Evolutionary conservation across 2,888 invertebrate species (phyloP).

Genomic region (Agonopterix alstromeriana): DNA sequence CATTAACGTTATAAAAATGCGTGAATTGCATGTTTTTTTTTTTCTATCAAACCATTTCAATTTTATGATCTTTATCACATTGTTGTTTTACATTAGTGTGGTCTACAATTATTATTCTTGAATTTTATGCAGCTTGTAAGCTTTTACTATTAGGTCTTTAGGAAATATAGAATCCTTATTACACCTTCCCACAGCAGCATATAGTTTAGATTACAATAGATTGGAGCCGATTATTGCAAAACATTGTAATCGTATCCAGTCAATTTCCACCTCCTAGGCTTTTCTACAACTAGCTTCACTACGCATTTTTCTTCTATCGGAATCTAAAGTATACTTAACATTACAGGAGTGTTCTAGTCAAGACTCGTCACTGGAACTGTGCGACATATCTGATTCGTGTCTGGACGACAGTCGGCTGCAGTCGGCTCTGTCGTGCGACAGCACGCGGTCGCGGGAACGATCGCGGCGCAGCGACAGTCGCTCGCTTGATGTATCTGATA

Average conservation of each 20-base stretch:
- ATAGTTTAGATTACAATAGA: neutral
- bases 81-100: too few relatives aligned
- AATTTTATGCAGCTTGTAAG: too few relatives aligned
- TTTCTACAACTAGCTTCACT: too few relatives aligned
- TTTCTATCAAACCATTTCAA: too few relatives aligned
- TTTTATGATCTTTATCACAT: too few relatives aligned
- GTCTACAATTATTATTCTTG: too few relatives aligned
- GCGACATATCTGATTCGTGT: constrained; percentile 57
- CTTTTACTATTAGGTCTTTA: too few relatives aligned
- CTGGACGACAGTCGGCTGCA: constrained; percentile 63
- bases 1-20: too few relatives aligned
- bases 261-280: too few relatives aligned
- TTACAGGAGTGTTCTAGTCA: constrained; percentile 74
- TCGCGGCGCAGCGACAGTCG: constrained; percentile 67
- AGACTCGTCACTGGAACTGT: constrained; percentile 69
- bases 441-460: constrained; percentile 56
- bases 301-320: neutral
- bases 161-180: too few relatives aligned
- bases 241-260: neutral
- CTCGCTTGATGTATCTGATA: constrained; percentile 64
- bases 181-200: neutral
- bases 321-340: constrained; percentile 2
- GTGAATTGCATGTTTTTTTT: too few relatives aligned
- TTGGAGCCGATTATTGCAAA: neutral
- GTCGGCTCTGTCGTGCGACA: constrained; percentile 66